phyloP scores from a whole-genome alignment of 2,797 vertebrate genomes.

The Gorsachius magnificus region DNA sequence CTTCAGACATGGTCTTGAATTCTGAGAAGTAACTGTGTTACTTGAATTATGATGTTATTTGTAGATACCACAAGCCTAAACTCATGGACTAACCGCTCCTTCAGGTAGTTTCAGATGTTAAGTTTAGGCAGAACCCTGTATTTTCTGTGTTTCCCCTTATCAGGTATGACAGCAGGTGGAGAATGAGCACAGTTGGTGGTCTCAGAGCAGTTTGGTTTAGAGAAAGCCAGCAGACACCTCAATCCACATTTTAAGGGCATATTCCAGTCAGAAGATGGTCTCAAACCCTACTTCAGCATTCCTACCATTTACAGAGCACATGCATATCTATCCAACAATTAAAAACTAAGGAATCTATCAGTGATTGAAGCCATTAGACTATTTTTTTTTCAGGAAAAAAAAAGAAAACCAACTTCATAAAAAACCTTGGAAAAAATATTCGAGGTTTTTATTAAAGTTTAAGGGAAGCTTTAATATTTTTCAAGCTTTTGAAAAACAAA shows the following conservation, averaged over 20 bases:
- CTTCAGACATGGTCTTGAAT: neutral
- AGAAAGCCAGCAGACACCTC: neutral
- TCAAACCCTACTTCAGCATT: neutral
- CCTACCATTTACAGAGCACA: neutral
- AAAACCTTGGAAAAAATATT: too few species aligned
- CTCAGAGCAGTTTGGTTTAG: neutral
- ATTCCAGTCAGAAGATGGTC: neutral
- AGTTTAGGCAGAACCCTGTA: neutral
- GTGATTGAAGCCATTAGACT: rapidly evolving
- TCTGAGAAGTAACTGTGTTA: neutral
- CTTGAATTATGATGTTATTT: neutral
- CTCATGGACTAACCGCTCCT: neutral
- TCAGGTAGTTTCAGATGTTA: neutral
- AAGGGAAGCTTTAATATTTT: neutral
- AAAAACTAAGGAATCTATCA: neutral
- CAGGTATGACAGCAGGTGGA: neutral
- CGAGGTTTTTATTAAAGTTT: neutral
- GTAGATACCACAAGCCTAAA: neutral
- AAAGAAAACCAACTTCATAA: neutral
- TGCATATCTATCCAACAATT: neutral
- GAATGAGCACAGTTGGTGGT: neutral
- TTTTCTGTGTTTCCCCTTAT: neutral
- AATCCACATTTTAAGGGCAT: neutral
- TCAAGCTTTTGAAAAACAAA: neutral
- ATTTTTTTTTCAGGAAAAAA: neutral